These are phyloP conservation scores for Apostichopus leukothele DNA, from an alignment of 53 echinoderm and acorn worm species.

Conservation along the genomic window DNA sequence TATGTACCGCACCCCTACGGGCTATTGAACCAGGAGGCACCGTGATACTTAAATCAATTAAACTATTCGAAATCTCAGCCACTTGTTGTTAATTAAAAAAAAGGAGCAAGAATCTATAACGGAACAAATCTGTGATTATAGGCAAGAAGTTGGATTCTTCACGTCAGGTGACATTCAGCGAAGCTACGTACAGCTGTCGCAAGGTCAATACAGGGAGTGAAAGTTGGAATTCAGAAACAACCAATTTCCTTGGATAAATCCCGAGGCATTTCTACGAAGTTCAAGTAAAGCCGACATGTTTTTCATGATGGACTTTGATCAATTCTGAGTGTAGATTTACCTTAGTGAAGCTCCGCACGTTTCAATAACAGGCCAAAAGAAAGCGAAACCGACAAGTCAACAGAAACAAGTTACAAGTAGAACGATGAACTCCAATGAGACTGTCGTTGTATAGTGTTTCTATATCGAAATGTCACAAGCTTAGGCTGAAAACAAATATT, in stretches of 20 bases:
- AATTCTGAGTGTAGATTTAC: not conserved
- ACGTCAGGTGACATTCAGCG: not conserved
- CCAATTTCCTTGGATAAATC: not conserved
- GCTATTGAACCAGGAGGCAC: not conserved
- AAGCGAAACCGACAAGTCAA: too few species aligned
- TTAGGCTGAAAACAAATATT: too few species aligned
- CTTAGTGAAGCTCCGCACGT: not conserved
- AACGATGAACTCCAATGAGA: too few species aligned
- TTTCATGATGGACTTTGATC: not conserved
- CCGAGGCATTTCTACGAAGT: conserved; percentile 7
- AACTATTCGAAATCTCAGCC: not conserved
- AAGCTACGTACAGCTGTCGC: not conserved
- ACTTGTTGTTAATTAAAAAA: conserved; percentile 21
- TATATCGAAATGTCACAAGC: too few species aligned
- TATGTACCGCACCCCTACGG: not conserved
- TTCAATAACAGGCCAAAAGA: too few species aligned
- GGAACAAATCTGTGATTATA: too few species aligned
- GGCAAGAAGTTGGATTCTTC: not conserved
- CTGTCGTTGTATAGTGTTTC: too few species aligned
- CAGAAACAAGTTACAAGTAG: too few species aligned
- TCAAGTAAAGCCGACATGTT: not conserved
- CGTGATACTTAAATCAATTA: conserved; percentile 1
- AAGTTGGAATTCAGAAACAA: not conserved
- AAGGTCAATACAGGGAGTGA: not conserved
- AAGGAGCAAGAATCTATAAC: not conserved